Evolutionary conservation across 2,888 invertebrate species (phyloP).

Genomic region (Alviniconcha strummeri): DNA sequence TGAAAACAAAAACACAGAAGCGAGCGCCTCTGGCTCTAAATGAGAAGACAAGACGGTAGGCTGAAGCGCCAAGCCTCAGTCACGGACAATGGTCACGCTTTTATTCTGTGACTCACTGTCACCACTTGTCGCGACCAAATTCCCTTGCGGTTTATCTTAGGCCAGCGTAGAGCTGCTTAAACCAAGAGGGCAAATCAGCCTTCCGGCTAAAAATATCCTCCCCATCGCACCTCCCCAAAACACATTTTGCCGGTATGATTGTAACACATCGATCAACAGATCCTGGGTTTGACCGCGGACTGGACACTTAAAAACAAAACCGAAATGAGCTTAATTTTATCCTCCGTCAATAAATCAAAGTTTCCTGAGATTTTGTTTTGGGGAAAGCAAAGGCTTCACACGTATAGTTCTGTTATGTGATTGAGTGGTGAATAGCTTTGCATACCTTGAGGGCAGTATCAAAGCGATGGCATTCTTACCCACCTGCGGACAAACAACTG

Average conservation of each 20-base stretch:
- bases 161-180: too few relatives aligned
- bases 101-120: too few relatives aligned
- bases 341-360: neutral
- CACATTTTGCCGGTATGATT: neutral
- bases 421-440: slow-evolving; percentile 19
- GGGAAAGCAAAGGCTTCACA: neutral
- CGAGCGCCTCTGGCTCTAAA: too few relatives aligned
- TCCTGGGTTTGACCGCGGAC: neutral
- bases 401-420: neutral
- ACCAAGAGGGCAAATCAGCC: too few relatives aligned
- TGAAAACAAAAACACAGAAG: too few relatives aligned
- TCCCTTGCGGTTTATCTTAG: too few relatives aligned
- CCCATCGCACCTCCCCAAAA: too few relatives aligned
- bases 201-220: too few relatives aligned
- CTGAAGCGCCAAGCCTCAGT: too few relatives aligned
- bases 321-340: neutral
- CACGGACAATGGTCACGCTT: too few relatives aligned
- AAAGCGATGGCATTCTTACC: slow-evolving; percentile 31
- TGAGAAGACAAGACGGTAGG: too few relatives aligned
- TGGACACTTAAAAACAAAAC: neutral
- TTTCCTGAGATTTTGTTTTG: neutral
- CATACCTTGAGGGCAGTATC: slow-evolving; percentile 33
- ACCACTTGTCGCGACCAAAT: too few relatives aligned
- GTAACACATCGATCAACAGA: neutral
- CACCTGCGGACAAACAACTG: slow-evolving; percentile 11